phyloP scores from a whole-genome alignment of 2,888 invertebrate species.

The Lycophotia porphyrea region DNA sequence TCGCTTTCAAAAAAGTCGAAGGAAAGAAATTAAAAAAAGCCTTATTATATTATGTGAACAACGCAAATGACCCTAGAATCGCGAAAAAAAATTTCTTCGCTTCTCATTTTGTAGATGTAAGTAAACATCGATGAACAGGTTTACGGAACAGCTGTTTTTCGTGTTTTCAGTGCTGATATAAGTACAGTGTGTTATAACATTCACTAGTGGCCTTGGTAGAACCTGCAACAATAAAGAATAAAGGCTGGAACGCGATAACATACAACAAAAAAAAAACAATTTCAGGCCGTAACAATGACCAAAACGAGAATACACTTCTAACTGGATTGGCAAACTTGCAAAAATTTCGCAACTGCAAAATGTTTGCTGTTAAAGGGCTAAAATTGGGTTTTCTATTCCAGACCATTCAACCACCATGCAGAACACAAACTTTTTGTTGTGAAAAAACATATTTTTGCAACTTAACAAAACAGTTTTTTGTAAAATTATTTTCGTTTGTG shows the following conservation, averaged over 20 bases:
- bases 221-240: not conserved
- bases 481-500: not conserved
- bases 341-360: conserved; percentile 42
- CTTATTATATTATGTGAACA: too few species aligned
- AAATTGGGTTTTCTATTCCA: conserved; percentile 47
- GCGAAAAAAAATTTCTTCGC: too few species aligned
- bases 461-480: not conserved
- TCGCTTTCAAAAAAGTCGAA: too few species aligned
- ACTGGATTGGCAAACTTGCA: conserved; percentile 30
- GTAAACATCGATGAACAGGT: too few species aligned
- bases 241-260: not conserved
- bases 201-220: too few species aligned
- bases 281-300: not conserved
- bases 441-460: conserved; percentile 13
- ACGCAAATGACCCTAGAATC: too few species aligned
- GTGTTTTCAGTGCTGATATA: too few species aligned
- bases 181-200: too few species aligned
- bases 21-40: too few species aligned
- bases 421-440: conserved; percentile 5
- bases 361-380: conserved; percentile 45
- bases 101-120: too few species aligned
- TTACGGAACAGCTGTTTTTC: too few species aligned
- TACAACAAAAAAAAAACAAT: not conserved
- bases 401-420: conserved; percentile 10
- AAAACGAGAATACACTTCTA: not conserved